Evolutionary conservation across 2,888 invertebrate species (phyloP), one percentile per base, ranked within the genome.

Genomic region (Xanthia icteritia): DNA sequence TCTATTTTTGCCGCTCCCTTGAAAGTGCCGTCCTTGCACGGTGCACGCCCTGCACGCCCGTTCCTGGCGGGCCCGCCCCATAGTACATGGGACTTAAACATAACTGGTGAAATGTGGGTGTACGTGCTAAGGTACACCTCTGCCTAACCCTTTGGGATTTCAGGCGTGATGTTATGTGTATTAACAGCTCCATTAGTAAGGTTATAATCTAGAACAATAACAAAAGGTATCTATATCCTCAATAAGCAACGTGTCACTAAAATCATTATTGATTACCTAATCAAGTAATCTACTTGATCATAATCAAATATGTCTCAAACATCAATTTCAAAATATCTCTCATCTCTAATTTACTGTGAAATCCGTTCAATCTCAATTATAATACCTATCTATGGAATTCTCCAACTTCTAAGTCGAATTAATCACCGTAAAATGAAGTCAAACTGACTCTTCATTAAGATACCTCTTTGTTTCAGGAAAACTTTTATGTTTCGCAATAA

Each of bases 361-460:
- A 87, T 85, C 71, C 76, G 78, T 87, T 87, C 89, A 87, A 87
- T 87, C 87, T 87, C 73, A 88, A 89, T 87, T 87, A 87, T 83
- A 85, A 74, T 79, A 77, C 79, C 78, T 75, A 83, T 84, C 79
- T 83, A 77, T 82, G 85, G 79, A 88, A 87, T 89, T 83, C 77
- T 74, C 71, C 70, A 87, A 87, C 81, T 87, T 87, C 79, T 80
- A 85, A 87, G 89, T 87, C 78, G 56, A 89, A 89, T 88, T 89
- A 89, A 87, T 87, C 85, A 89, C 79, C 73, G 76, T 79, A 66
- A 89, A 87, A 89, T 89, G 69, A 85, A 87, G 87, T 64, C 79
- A 79, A 77, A 86, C 80, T 77, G 80, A 86, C 76, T 86, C 69
- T 87, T 79, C 65, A 83, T 87, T 87, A 80, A 74, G 77, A 80